phyloP scores from a whole-genome alignment of 2,797 vertebrate species.

The Cirrhinus mrigala region DNA sequence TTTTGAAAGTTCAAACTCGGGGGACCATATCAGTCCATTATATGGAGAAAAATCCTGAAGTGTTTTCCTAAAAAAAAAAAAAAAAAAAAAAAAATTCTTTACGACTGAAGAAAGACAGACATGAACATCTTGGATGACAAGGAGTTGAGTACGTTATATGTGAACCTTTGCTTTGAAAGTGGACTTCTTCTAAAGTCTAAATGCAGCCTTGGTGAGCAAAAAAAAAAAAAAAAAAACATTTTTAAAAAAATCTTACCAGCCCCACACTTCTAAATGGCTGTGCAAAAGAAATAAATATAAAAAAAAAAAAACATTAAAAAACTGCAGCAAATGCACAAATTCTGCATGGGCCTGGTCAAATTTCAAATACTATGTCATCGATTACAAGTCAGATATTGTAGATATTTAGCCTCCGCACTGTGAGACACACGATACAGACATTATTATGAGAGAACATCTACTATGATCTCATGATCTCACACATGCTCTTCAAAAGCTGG shows the following conservation, averaged over 20 bases:
- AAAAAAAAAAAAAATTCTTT: too few relatives aligned
- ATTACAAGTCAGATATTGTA: neutral
- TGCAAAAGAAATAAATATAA: neutral
- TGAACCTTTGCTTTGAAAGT: too few relatives aligned
- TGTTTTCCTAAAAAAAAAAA: too few relatives aligned
- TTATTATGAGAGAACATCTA: neutral
- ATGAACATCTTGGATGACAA: too few relatives aligned
- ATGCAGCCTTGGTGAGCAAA: neutral
- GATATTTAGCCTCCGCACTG: constrained; percentile 1
- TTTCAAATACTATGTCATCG: neutral
- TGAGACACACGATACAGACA: neutral
- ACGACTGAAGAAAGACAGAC: too few relatives aligned
- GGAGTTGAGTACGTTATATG: too few relatives aligned
- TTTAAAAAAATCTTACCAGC: too few relatives aligned
- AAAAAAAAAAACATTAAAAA: neutral
- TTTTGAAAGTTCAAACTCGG: too few relatives aligned
- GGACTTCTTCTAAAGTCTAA: too few relatives aligned
- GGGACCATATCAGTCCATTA: too few relatives aligned
- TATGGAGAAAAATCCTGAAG: too few relatives aligned
- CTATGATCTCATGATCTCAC: neutral
- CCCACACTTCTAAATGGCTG: neutral
- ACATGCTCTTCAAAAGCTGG: neutral
- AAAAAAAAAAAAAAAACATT: too few relatives aligned
- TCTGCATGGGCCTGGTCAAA: neutral
- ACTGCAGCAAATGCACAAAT: neutral